Conservation (phyloP, 64 coral and sea anemone genomes). For the Dendrophyllia cribrosa region DNA sequence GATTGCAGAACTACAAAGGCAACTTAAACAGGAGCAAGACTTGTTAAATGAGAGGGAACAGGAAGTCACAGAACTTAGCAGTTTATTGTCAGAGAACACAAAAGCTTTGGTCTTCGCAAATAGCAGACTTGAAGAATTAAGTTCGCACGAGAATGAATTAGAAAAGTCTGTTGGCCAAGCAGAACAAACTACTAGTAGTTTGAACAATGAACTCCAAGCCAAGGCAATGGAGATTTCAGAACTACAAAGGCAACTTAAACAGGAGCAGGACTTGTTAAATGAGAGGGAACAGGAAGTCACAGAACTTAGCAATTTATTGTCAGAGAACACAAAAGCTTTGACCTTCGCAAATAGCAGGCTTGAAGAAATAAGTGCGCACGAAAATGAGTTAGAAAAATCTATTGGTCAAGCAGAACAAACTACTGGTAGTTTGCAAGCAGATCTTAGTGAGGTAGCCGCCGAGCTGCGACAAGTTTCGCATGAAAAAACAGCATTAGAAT, state of each 20-base stretch:
- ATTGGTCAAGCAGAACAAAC: background rate
- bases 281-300: background rate
- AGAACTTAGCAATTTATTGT: background rate
- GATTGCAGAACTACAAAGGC: background rate
- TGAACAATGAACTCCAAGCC: background rate
- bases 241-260: slow-evolving; percentile 1
- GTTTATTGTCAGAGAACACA: background rate
- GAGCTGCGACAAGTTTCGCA: slow-evolving; percentile 21
- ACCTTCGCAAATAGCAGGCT: background rate
- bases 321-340: background rate
- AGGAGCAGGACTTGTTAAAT: background rate
- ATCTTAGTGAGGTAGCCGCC: slow-evolving; percentile 14
- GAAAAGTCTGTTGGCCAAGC: background rate
- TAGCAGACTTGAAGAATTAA: background rate
- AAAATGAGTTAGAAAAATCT: slow-evolving; percentile 34
- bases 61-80: background rate
- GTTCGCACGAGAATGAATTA: background rate
- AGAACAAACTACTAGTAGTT: background rate
- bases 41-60: background rate
- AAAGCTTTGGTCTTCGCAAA: background rate
- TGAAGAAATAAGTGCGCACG: background rate
- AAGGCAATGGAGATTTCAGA: background rate
- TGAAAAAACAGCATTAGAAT: slow-evolving; percentile 24
- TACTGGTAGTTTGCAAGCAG: background rate
- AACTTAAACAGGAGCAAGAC: background rate